These are phyloP conservation scores for Bradypus variegatus DNA, from an alignment of 2,797 vertebrate species.

Conservation along the genomic window DNA sequence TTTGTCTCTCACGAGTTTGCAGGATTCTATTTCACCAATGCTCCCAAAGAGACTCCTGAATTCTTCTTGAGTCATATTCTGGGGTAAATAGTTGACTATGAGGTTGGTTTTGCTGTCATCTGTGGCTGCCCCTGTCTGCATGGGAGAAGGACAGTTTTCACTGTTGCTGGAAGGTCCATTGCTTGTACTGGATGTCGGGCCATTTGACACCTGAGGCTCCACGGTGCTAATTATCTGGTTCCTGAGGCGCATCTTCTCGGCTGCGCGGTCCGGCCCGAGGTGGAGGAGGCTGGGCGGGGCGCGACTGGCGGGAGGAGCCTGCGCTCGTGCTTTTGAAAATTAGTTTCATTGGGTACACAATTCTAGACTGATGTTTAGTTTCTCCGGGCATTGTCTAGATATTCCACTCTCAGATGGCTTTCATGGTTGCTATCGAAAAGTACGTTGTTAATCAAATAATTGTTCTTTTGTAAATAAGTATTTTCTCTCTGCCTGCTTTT, in stretches of 20 bases:
- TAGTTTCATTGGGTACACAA: not conserved
- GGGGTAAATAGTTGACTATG: slow-evolving; percentile 99
- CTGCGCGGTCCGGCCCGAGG: not conserved
- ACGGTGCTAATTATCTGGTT: slow-evolving; percentile 99
- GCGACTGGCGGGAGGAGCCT: not conserved
- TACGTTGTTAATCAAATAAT: not conserved
- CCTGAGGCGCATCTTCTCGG: slow-evolving; percentile 57
- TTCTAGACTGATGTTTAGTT: not conserved
- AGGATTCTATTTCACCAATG: slow-evolving; percentile 99
- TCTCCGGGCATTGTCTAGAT: not conserved
- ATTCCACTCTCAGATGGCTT: not conserved
- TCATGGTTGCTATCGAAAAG: not conserved
- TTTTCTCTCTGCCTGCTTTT: not conserved
- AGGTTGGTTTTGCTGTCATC: slow-evolving; percentile 99
- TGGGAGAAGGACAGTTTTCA: slow-evolving; percentile 98
- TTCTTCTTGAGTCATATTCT: slow-evolving; percentile 99
- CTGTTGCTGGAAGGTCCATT: slow-evolving; percentile 98
- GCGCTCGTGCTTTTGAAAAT: not conserved
- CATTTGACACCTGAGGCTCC: slow-evolving; percentile 99
- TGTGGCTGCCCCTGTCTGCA: slow-evolving; percentile 94
- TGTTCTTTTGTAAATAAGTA: not conserved
- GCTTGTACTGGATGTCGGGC: slow-evolving; percentile 93
- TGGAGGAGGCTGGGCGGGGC: not conserved
- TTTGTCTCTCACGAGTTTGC: slow-evolving; percentile 99
- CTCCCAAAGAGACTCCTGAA: slow-evolving; percentile 99